Evolutionary conservation across 2,797 vertebrate genomes (phyloP).

Genomic region (Novumbra hubbsi): DNA sequence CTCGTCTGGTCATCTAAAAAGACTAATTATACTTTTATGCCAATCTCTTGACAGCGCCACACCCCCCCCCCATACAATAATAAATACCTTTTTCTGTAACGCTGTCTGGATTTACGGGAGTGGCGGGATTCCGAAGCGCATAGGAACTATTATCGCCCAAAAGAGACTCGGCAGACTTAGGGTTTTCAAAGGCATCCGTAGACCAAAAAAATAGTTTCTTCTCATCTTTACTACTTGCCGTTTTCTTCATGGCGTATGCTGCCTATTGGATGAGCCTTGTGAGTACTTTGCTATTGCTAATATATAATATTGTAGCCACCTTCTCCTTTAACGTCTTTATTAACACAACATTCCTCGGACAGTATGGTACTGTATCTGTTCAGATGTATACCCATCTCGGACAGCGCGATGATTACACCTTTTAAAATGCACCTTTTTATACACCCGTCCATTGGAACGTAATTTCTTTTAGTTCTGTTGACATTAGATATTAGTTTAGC

Average conservation of each 20-base stretch:
- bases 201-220: background rate
- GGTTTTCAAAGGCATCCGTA: conserved; percentile 8
- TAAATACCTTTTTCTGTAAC: background rate
- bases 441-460: background rate
- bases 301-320: background rate
- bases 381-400: background rate
- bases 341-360: background rate
- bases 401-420: background rate
- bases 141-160: conserved; percentile 6
- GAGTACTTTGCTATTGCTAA: conserved; percentile 52
- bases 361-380: background rate
- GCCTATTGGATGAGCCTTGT: conserved; percentile 62
- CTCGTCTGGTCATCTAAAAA: background rate
- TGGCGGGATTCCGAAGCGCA: conserved; percentile 38
- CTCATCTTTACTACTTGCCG: background rate
- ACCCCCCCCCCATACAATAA: background rate
- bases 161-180: background rate
- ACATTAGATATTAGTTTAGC: background rate
- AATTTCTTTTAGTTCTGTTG: background rate
- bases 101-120: conserved; percentile 45
- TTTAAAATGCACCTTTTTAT: background rate
- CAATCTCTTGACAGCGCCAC: background rate
- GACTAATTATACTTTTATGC: background rate
- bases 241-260: conserved; percentile 70
- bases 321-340: background rate